phyloP scores from a whole-genome alignment of 1,140 invertebrate species.

The Diplogasteroides magnus region DNA sequence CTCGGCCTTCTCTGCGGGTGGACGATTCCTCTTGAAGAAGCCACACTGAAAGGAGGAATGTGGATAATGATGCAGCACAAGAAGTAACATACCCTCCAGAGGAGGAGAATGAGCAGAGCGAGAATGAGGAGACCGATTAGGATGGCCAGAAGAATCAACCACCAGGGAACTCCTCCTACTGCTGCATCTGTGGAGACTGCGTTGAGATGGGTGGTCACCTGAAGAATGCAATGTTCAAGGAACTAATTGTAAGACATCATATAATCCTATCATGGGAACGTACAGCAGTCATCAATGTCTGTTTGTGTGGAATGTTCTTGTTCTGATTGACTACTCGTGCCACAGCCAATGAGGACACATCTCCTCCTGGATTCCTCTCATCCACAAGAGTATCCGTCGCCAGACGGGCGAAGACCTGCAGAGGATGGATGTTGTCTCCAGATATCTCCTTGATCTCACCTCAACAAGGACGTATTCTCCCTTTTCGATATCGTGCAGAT shows the following conservation, averaged over 20 bases:
- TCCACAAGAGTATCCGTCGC: slow-evolving; percentile 54
- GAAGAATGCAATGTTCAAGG: too few species aligned
- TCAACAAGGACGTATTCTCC: slow-evolving; percentile 53
- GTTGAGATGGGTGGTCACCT: slow-evolving; percentile 16
- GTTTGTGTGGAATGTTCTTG: slow-evolving; percentile 39
- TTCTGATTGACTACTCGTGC: slow-evolving; percentile 47
- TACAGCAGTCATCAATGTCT: slow-evolving; percentile 22
- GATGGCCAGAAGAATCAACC: slow-evolving; percentile 33
- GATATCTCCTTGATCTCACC: slow-evolving; percentile 6
- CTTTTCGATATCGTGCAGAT: slow-evolving; percentile 45
- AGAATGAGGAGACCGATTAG: slow-evolving; percentile 36
- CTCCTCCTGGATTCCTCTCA: slow-evolving; percentile 41
- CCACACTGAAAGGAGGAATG: slow-evolving; percentile 32
- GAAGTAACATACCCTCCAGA: slow-evolving; percentile 34
- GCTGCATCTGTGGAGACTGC: slow-evolving; percentile 11
- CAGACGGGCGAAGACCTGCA: slow-evolving; percentile 42
- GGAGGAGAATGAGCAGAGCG: slow-evolving; percentile 29
- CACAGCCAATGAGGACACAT: slow-evolving; percentile 48
- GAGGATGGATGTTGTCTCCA: not conserved
- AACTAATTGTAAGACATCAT: too few species aligned
- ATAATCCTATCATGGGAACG: too few species aligned
- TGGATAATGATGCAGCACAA: not conserved
- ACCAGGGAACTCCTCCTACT: slow-evolving; percentile 28
- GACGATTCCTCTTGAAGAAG: slow-evolving; percentile 41
- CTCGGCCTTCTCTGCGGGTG: slow-evolving; percentile 29